These are phyloP conservation scores for Leptinotarsa rubiginosa DNA, from an alignment of 2,888 invertebrate species.

Conservation along the genomic window DNA sequence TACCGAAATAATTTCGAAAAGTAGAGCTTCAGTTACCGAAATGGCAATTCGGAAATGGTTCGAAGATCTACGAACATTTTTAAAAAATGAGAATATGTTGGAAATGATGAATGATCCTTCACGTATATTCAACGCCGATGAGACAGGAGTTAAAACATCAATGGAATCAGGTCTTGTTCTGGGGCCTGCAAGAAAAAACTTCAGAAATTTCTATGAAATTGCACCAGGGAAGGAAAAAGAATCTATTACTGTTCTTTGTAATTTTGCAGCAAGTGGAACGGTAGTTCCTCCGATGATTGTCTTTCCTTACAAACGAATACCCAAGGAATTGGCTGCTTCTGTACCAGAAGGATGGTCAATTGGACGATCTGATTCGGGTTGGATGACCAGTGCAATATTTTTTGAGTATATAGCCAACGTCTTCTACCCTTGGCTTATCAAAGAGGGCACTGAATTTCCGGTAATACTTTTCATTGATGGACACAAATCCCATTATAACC, in stretches of 20 bases:
- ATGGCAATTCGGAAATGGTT: constrained; percentile 38
- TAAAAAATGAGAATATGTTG: constrained; percentile 24
- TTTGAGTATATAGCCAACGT: neutral
- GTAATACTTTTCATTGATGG: constrained; percentile 25
- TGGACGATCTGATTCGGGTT: constrained; percentile 49
- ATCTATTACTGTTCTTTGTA: constrained; percentile 48
- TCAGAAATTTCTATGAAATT: constrained; percentile 28
- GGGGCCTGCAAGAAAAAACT: constrained; percentile 26
- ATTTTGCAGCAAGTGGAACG: constrained; percentile 42
- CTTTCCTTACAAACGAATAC: constrained; percentile 51
- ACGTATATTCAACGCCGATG: constrained; percentile 42
- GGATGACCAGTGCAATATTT: constrained; percentile 45
- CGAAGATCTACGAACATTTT: constrained; percentile 30
- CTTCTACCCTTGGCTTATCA: neutral
- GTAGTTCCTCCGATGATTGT: constrained; percentile 49
- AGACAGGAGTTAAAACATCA: constrained; percentile 36
- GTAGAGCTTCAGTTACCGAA: constrained; percentile 47
- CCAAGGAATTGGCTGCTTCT: constrained; percentile 44
- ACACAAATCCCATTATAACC: constrained; percentile 18
- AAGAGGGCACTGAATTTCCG: constrained; percentile 5
- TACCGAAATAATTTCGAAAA: constrained; percentile 51
- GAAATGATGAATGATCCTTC: constrained; percentile 34
- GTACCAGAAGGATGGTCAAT: constrained; percentile 49
- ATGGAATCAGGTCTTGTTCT: constrained; percentile 30
- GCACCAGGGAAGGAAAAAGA: constrained; percentile 31